Conservation (phyloP, 2,797 vertebrate genomes). For the Semotilus atromaculatus region DNA sequence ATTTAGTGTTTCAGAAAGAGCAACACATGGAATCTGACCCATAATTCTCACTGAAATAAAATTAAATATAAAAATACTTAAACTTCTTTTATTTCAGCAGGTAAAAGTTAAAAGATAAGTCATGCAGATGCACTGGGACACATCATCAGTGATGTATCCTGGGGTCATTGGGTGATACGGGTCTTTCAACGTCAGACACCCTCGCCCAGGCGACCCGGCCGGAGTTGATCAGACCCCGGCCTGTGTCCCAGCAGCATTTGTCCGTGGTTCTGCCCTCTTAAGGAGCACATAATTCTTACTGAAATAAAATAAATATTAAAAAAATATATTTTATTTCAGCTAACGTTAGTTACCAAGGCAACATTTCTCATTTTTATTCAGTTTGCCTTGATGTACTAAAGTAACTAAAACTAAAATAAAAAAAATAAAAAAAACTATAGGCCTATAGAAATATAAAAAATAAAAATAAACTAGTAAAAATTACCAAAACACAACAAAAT, state of each 20-base stretch:
- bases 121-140: too few species aligned
- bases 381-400: neutral
- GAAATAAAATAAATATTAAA: neutral
- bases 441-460: neutral
- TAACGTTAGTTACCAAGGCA: neutral
- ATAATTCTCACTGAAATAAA: neutral
- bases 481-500: neutral
- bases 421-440: neutral
- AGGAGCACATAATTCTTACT: neutral
- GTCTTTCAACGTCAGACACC: too few species aligned
- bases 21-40: neutral
- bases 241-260: too few species aligned
- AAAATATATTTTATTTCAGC: neutral
- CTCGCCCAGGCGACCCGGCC: too few species aligned
- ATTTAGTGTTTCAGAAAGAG: neutral
- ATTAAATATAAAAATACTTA: neutral
- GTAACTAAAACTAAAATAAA: neutral
- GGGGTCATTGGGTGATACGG: too few species aligned
- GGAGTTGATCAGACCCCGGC: too few species aligned
- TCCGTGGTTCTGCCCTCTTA: too few species aligned
- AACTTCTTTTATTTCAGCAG: neutral
- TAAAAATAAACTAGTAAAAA: neutral
- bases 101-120: too few species aligned
- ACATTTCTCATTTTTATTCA: neutral
- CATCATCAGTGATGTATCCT: too few species aligned